Conservation (phyloP, 2,113 vertebrate species). For the Lophotis ruficrista region DNA sequence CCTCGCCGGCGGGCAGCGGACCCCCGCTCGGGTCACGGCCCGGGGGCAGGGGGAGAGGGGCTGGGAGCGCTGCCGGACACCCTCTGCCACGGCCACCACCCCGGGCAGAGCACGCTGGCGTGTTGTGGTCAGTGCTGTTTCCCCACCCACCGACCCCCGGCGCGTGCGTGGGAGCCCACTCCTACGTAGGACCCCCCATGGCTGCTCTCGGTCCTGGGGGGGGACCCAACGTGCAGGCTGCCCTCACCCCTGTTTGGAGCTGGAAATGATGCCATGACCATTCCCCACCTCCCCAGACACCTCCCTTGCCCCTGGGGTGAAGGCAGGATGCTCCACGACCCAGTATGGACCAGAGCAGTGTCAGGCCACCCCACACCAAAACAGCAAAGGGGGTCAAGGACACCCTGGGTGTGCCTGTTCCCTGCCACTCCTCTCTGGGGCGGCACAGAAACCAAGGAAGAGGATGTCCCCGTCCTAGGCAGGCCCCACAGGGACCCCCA, state of each 20-base stretch:
- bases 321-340: background rate
- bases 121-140: accelerated
- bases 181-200: accelerated
- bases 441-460: background rate
- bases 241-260: background rate
- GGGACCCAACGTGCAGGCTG: background rate
- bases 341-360: background rate
- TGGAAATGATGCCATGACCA: background rate
- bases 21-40: background rate
- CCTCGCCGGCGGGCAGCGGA: background rate
- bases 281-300: too few relatives aligned
- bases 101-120: accelerated
- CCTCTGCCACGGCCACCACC: accelerated
- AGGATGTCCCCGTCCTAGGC: background rate
- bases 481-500: accelerated
- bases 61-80: accelerated
- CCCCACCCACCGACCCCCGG: background rate
- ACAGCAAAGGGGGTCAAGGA: background rate
- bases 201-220: background rate
- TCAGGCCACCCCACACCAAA: background rate
- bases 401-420: background rate
- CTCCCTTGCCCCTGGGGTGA: background rate
- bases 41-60: background rate
- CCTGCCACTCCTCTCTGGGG: background rate
- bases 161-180: accelerated